phyloP scores from a whole-genome alignment of 2,113 vertebrate genomes.

The Sphyrna mokarran region DNA sequence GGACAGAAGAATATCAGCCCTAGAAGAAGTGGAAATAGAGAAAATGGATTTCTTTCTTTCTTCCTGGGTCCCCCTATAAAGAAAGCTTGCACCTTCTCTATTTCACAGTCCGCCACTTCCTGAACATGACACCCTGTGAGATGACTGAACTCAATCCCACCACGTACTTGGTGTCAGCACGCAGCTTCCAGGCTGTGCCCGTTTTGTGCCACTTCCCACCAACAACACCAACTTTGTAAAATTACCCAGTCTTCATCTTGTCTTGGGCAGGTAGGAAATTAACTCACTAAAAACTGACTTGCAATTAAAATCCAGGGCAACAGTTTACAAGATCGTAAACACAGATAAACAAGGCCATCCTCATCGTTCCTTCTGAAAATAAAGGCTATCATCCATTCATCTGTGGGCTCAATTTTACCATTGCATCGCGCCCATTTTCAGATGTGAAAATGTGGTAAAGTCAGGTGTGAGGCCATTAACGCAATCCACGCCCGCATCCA shows the following conservation, averaged over 20 bases:
- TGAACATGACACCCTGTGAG: no score
- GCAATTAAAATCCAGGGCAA: background rate
- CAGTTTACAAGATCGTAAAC: background rate
- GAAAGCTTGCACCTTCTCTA: background rate
- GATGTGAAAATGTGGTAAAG: no score
- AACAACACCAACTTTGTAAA: background rate
- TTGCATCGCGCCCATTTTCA: no score
- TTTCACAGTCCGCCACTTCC: no score
- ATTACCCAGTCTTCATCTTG: no score
- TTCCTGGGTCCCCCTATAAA: background rate
- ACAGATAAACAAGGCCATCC: background rate
- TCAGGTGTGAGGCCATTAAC: no score
- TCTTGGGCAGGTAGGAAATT: background rate
- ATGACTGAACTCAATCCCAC: no score
- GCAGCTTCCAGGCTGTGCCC: background rate
- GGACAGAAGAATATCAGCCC: background rate
- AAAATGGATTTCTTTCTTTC: background rate
- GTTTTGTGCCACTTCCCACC: background rate
- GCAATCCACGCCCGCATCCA: no score
- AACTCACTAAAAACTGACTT: background rate
- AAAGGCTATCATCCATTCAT: background rate
- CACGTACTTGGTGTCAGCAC: no score
- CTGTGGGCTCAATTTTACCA: background rate
- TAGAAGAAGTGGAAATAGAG: background rate
- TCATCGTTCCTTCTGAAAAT: background rate